phyloP scores from a whole-genome alignment of 2,113 vertebrate species.

The Salvator merianae region DNA sequence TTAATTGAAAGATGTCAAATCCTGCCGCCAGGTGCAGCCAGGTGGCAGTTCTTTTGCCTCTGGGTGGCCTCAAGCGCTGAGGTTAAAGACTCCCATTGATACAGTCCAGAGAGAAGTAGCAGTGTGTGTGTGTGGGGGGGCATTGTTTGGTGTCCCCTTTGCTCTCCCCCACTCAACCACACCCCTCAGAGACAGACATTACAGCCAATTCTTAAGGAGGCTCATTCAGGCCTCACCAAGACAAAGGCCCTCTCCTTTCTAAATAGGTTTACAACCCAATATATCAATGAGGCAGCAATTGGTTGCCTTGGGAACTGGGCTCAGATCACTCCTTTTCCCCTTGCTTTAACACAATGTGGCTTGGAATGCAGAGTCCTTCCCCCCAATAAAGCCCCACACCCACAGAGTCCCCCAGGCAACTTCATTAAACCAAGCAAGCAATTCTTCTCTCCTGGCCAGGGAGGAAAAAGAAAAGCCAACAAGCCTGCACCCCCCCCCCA shows the following conservation, averaged over 20 bases:
- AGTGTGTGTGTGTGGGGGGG: constrained; percentile 51
- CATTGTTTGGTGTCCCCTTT: constrained; percentile 73
- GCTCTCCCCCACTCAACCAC: constrained; percentile 54
- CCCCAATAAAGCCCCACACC: not conserved
- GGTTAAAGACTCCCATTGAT: constrained; percentile 69
- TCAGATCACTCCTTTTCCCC: not conserved
- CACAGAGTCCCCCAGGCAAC: not conserved
- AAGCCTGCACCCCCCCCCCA: no score
- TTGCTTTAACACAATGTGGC: not conserved
- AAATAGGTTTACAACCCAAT: constrained; percentile 91
- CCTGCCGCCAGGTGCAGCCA: constrained; percentile 23
- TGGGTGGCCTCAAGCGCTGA: not conserved
- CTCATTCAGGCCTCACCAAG: constrained; percentile 73
- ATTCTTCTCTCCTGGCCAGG: not conserved
- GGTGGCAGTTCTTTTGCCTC: not conserved
- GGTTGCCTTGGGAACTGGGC: constrained; percentile 80
- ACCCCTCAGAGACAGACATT: constrained; percentile 53
- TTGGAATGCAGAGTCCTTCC: constrained; percentile 2
- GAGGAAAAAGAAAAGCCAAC: no score
- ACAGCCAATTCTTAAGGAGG: constrained; percentile 73
- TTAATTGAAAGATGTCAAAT: constrained; percentile 26
- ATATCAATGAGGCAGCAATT: constrained; percentile 87
- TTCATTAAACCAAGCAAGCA: not conserved
- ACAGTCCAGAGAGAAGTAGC: constrained; percentile 68
- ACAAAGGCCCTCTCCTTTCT: constrained; percentile 84